A percentile compares a stretch with the other conserved stretches of the same genome.
Conservation (phyloP, 2,797 vertebrate species). For the Anomalospiza imberbis region DNA sequence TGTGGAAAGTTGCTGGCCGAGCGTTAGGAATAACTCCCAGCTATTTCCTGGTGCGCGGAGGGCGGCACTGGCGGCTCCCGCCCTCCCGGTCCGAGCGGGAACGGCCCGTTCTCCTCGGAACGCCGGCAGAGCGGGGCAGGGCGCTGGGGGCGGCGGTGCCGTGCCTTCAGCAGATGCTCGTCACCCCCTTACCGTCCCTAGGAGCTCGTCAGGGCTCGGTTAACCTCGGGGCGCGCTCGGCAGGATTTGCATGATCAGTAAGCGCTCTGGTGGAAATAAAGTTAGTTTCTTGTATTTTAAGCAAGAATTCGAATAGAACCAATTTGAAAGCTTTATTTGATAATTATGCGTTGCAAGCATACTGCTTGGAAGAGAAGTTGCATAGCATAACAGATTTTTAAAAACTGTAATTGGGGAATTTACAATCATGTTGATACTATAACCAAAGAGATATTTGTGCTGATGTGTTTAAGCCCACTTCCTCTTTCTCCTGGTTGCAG, state of each 20-base stretch:
- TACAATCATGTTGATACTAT: neutral
- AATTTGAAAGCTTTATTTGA: neutral
- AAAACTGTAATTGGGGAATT: neutral
- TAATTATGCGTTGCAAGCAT: fast-evolving
- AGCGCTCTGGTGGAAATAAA: neutral
- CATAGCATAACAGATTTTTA: fast-evolving
- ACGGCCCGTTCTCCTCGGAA: neutral
- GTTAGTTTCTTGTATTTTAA: neutral
- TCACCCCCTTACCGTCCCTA: fast-evolving
- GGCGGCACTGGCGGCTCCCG: neutral
- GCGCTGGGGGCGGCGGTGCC: neutral
- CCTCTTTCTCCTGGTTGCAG: neutral
- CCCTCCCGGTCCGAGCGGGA: neutral
- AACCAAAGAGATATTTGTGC: neutral
- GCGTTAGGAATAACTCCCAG: neutral
- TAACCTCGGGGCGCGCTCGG: neutral
- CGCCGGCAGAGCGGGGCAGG: neutral
- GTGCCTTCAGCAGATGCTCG: neutral
- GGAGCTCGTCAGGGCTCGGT: neutral
- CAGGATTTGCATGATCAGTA: neutral
- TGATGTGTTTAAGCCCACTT: neutral
- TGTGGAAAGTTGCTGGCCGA: neutral
- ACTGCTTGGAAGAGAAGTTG: neutral
- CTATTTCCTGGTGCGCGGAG: neutral
- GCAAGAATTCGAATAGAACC: neutral